Base-by-base conservation (phyloP, 1,140 invertebrate species). In the Zophobas atratus region DNA sequence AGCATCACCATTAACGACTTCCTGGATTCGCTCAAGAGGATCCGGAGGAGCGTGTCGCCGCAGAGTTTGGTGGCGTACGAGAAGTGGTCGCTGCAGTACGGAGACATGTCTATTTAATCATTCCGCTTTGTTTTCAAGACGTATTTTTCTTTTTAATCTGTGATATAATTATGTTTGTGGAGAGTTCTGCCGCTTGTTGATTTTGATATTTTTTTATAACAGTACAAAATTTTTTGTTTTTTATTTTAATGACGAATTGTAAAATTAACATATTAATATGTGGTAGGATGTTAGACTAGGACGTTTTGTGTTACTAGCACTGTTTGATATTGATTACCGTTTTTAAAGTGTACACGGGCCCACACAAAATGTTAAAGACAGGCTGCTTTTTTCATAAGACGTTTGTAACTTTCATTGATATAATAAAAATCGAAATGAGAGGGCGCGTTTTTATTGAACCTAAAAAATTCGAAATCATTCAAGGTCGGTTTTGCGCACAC, bases 51-150 rank as follows among this genome's bases (percentile, higher is more conserved):
- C 74, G 97, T 99, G 1, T 96, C 95, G 1, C 92, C 93, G 1
- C 91, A 92, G 83, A 96, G 95, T 88, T 89, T 99, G 39, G 91
- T 92, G 36, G 91, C 92, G 1, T 98, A 98, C 86, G 94, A 97
- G 86, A 95, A 97, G 85, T 99, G 97, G 97, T 98, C 97, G 82
- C 90, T 93, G 79, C 94, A 96, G 80, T 99, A 94, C 88, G 98
- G 97, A 20, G 97, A 97, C 82, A 90, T 96, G 41, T 94, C 93
- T 80, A 87, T 93, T 46, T 77, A 72, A 74, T 43, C 46, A 67
- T 74, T 70, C 48, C 55, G 39, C 49, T 55, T 56, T 70, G 71
- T 43, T 77, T 56, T 70, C 6, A 34, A 49, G 51, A 56, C 46
- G 49, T 51, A 51, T 51, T 51, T 76, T 55, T 77, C 53, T n/a